Percentiles rank a stretch among this genome's conserved stretches.
Conservation (phyloP, 2,888 invertebrate genomes). For the Crocallis elinguaria region DNA sequence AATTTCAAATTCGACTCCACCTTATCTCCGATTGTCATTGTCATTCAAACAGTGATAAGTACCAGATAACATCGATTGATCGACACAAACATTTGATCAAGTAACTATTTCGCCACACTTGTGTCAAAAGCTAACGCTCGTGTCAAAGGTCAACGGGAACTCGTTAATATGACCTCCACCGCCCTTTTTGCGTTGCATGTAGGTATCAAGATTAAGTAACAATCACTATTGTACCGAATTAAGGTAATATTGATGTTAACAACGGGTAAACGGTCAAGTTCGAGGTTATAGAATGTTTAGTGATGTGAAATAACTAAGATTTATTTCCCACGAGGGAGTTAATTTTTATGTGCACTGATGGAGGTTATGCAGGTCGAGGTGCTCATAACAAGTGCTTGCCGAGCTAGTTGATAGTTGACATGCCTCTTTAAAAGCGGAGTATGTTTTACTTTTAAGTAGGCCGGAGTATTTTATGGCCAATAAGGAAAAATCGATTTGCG, state of each 20-base stretch:
- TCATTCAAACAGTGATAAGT: slow-evolving; percentile 16
- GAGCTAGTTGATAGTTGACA: background rate
- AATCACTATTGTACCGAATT: slow-evolving; percentile 47
- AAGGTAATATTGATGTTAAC: slow-evolving; percentile 49
- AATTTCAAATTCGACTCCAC: slow-evolving; percentile 2
- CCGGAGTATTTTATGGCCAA: too few relatives aligned
- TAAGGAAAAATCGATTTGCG: too few relatives aligned
- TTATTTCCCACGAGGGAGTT: slow-evolving; percentile 27
- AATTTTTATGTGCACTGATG: background rate
- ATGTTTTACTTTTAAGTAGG: too few relatives aligned
- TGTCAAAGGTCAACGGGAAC: slow-evolving; percentile 44
- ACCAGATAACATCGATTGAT: slow-evolving; percentile 25
- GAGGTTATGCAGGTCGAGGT: background rate
- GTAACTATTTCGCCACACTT: slow-evolving; percentile 25
- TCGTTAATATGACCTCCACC: slow-evolving; percentile 39
- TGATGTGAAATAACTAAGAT: slow-evolving; percentile 18
- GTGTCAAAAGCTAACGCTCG: slow-evolving; percentile 22
- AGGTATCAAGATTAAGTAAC: slow-evolving; percentile 14
- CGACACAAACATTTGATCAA: slow-evolving; percentile 21
- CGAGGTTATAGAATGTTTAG: slow-evolving; percentile 33
- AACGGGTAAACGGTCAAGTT: slow-evolving; percentile 38
- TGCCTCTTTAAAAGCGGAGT: background rate
- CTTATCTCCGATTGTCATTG: slow-evolving; percentile 13
- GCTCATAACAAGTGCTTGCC: background rate
- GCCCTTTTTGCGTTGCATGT: slow-evolving; percentile 39